Conservation (phyloP, 2,888 invertebrate genomes). For the Amiota mariae region DNA sequence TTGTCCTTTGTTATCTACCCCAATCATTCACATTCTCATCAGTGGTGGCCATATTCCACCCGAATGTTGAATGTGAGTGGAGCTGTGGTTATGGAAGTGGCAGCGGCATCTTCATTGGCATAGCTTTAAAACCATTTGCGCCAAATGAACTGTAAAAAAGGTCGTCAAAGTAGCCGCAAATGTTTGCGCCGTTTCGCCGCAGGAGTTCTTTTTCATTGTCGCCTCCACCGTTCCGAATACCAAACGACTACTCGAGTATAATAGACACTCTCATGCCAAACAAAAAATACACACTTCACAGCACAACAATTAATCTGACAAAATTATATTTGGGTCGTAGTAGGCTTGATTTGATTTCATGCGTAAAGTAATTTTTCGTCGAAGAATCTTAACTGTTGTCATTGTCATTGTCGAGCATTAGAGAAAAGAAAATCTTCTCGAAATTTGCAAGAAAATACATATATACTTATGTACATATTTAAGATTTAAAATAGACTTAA, state of each 20-base stretch:
- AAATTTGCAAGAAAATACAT: no score
- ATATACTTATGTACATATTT: no score
- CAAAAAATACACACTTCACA: conserved; percentile 16
- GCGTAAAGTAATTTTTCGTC: neutral
- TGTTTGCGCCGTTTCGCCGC: neutral
- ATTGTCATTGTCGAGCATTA: conserved; percentile 8
- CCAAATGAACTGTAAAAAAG: conserved; percentile 34
- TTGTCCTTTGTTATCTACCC: no score
- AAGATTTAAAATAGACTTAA: no score
- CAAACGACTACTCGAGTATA: neutral
- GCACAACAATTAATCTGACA: conserved; percentile 15
- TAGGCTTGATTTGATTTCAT: neutral
- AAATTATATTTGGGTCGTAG: neutral
- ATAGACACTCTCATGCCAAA: neutral
- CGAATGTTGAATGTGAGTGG: no score
- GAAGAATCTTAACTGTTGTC: neutral
- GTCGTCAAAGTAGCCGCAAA: conserved; percentile 13
- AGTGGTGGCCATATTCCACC: no score
- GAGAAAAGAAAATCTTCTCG: no score
- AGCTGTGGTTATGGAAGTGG: no score
- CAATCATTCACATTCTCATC: no score
- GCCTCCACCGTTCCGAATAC: neutral
- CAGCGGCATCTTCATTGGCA: no score
- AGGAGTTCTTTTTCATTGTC: neutral
- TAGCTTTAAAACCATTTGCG: conserved; percentile 9